phyloP scores from a whole-genome alignment of 23 tunicate species.

The Trididemnum clinides region DNA sequence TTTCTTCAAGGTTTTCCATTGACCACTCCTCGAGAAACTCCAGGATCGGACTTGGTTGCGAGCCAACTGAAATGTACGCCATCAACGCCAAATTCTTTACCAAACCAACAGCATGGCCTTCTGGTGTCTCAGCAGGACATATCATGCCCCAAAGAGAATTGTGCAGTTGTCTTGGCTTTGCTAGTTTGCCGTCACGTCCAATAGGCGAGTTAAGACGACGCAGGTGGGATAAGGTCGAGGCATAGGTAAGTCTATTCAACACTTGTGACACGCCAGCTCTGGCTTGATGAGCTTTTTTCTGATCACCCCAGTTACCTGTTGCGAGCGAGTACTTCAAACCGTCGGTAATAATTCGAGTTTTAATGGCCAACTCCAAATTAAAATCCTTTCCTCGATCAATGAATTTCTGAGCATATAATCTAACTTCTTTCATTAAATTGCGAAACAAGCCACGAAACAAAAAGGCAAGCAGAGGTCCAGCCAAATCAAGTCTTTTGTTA shows the following conservation, averaged over 20 bases:
- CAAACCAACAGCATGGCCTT: conserved; percentile 99
- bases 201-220: conserved; percentile 97
- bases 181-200: conserved; percentile 98
- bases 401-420: conserved; percentile 96
- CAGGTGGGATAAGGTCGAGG: conserved; percentile 96
- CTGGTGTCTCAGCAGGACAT: conserved; percentile 99
- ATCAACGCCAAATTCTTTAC: conserved; percentile 97
- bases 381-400: conserved; percentile 97
- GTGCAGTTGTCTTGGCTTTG: conserved; percentile 98
- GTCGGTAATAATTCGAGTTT: conserved; percentile 94
- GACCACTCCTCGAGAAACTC: conserved; percentile 99
- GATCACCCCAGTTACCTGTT: conserved; percentile 99
- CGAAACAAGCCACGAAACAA: conserved; percentile 94
- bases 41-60: conserved; percentile 97
- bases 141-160: conserved; percentile 99
- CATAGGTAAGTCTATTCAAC: conserved; percentile 94
- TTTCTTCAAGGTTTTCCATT: conserved; percentile 99
- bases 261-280: conserved; percentile 99
- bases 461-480: conserved; percentile 98
- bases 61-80: conserved; percentile 99
- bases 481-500: conserved; percentile 96
- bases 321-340: conserved; percentile 99
- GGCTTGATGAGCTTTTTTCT: conserved; percentile 99
- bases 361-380: conserved; percentile 84
- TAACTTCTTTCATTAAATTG: conserved; percentile 96